These are phyloP conservation scores for Ciconia nigra DNA, from an alignment of 2,797 vertebrate genomes.

Conservation along the genomic window DNA sequence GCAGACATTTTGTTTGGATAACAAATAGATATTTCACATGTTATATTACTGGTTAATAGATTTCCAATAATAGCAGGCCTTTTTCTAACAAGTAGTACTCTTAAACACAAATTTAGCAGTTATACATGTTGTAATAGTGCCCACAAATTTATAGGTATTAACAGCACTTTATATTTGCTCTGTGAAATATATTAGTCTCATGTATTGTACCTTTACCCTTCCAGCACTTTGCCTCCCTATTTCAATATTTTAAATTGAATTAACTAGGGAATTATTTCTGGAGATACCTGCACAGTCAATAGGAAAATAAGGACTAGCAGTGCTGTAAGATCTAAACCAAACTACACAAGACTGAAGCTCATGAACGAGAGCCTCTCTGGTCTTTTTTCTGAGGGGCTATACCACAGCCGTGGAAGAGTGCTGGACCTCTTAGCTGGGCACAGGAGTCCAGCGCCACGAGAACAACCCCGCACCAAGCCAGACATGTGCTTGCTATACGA, in stretches of 20 bases:
- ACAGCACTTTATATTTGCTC: background rate
- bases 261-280: background rate
- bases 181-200: background rate
- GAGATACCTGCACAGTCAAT: background rate
- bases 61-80: background rate
- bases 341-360: background rate
- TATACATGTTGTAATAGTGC: background rate
- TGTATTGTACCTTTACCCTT: background rate
- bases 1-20: background rate
- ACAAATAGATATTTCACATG: background rate
- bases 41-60: background rate
- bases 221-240: background rate
- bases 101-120: background rate
- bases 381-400: background rate
- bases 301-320: background rate
- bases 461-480: background rate
- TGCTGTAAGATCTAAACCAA: background rate
- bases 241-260: background rate
- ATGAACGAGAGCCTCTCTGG: background rate
- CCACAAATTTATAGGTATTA: background rate
- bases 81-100: background rate
- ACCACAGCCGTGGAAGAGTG: background rate
- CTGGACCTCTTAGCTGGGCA: background rate
- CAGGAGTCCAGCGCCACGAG: accelerated
- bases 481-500: accelerated